Conservation (phyloP, 2,888 invertebrate species). For the Philopedon plagiatum region DNA sequence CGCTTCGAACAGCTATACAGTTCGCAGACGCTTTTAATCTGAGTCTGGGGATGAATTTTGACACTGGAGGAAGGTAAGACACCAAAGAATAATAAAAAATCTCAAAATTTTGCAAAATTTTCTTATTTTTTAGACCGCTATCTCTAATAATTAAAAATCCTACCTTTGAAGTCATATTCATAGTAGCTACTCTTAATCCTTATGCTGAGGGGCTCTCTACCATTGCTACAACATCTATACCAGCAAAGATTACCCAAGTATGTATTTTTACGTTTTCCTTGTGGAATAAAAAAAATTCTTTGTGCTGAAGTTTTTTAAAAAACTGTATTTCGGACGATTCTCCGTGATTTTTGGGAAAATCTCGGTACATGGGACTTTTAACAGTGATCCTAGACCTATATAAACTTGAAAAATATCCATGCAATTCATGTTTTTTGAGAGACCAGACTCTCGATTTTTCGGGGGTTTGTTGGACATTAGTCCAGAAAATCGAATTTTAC, state of each 20-base stretch:
- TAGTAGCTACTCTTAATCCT: slow-evolving; percentile 83
- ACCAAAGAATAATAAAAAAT: too few species aligned
- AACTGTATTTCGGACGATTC: too few species aligned
- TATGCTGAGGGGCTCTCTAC: slow-evolving; percentile 68
- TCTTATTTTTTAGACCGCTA: slow-evolving; percentile 75
- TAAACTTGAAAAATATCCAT: too few species aligned
- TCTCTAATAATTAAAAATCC: slow-evolving; percentile 81
- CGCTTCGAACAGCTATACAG: slow-evolving; percentile 83
- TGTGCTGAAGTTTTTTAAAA: too few species aligned
- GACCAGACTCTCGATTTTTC: too few species aligned
- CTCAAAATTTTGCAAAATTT: slow-evolving; percentile 23
- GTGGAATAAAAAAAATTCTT: too few species aligned
- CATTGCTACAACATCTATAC: slow-evolving; percentile 53
- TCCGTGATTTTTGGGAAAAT: too few species aligned
- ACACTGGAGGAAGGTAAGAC: slow-evolving; percentile 80
- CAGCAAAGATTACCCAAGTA: slow-evolving; percentile 65
- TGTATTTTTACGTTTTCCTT: slow-evolving; percentile 35
- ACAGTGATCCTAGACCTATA: too few species aligned
- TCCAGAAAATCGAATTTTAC: too few species aligned
- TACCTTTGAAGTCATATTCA: slow-evolving; percentile 84
- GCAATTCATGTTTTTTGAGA: too few species aligned
- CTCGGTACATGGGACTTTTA: too few species aligned
- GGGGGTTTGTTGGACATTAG: too few species aligned
- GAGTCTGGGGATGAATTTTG: slow-evolving; percentile 81
- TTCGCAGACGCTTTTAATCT: slow-evolving; percentile 84